Percentiles rank a stretch among this genome's conserved stretches.
Conservation (phyloP, 2,888 invertebrate species). For the Byasa hedistus region DNA sequence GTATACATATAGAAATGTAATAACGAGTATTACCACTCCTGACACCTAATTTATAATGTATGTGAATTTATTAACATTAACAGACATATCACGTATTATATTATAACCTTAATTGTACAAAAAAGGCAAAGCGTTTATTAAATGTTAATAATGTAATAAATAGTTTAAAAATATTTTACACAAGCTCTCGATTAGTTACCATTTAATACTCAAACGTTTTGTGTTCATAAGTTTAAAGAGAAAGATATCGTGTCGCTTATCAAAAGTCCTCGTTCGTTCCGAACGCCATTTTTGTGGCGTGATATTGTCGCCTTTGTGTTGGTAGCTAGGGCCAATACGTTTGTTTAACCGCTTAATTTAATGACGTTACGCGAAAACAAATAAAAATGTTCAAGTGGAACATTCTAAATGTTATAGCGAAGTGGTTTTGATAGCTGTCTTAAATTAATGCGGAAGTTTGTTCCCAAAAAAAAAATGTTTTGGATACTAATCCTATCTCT, state of each 20-base stretch:
- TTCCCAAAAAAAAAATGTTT: no score
- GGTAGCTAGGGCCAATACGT: slow-evolving; percentile 21
- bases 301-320: slow-evolving; percentile 14
- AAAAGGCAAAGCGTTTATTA: background rate
- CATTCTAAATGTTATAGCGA: slow-evolving; percentile 2
- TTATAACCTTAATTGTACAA: no score
- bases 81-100: no score
- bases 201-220: slow-evolving; percentile 13
- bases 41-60: no score
- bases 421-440: background rate
- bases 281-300: slow-evolving; percentile 29
- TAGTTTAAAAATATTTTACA: background rate
- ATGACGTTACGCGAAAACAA: slow-evolving; percentile 9
- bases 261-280: slow-evolving; percentile 8
- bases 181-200: background rate
- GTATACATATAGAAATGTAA: no score
- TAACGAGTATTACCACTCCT: no score
- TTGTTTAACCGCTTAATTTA: slow-evolving; percentile 31
- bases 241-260: slow-evolving; percentile 31
- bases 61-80: no score
- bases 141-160: background rate
- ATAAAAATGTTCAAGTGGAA: slow-evolving; percentile 4
- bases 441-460: background rate
- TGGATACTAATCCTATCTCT: no score
- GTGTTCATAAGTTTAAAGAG: slow-evolving; percentile 31